phyloP scores from a whole-genome alignment of 2,888 invertebrate species.

The Zeuzera pyrina region DNA sequence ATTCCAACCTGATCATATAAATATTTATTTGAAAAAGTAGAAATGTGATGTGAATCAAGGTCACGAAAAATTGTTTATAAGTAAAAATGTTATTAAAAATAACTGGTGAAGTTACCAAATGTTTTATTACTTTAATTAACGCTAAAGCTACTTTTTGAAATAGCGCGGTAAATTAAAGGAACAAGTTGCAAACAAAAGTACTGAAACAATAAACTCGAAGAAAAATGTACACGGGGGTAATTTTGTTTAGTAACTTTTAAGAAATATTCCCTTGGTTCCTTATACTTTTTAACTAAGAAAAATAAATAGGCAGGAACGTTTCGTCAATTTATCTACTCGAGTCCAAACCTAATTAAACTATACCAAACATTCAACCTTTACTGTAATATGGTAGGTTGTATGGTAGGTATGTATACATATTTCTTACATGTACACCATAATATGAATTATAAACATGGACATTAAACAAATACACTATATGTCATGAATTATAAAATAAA shows the following conservation, averaged over 20 bases:
- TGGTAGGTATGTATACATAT: too few species aligned
- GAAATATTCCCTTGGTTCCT: constrained; percentile 20
- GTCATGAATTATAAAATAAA: too few species aligned
- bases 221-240: constrained; percentile 32
- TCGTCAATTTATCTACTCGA: too few species aligned
- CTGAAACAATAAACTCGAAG: constrained; percentile 26
- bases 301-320: too few species aligned
- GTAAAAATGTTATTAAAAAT: neutral
- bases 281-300: neutral
- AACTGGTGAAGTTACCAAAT: neutral
- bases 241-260: constrained; percentile 33
- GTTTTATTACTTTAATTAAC: neutral
- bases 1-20: too few species aligned
- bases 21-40: too few species aligned
- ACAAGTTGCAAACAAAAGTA: constrained; percentile 31
- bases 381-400: too few species aligned
- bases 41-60: neutral
- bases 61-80: neutral
- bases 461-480: too few species aligned
- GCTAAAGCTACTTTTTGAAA: constrained; percentile 6
- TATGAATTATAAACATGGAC: too few species aligned
- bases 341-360: too few species aligned
- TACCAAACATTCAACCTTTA: too few species aligned
- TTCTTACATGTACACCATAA: too few species aligned
- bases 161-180: constrained; percentile 23